Evolutionary conservation across 2,888 invertebrate species (phyloP).

Genomic region (Drosophila meridionalis): DNA sequence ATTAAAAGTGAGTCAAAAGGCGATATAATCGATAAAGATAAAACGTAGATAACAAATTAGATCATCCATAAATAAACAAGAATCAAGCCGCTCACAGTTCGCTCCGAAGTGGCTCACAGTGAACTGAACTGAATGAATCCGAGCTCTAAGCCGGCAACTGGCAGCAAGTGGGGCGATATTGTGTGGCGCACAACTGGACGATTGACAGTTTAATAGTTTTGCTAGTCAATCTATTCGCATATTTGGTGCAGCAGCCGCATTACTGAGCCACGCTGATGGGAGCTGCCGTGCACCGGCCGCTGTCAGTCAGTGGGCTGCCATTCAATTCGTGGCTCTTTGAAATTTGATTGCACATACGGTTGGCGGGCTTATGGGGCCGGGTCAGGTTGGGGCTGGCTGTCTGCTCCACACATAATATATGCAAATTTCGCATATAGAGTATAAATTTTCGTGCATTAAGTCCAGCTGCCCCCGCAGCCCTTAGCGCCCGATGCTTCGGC

Average conservation of each 20-base stretch:
- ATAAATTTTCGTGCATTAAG: constrained; percentile 68
- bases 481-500: background rate
- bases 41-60: too few relatives aligned
- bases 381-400: constrained; percentile 7
- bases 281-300: constrained; percentile 24
- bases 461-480: constrained; percentile 14
- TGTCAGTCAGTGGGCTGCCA: background rate
- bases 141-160: constrained; percentile 21
- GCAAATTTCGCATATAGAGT: constrained; percentile 60
- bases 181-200: constrained; percentile 32
- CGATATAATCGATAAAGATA: too few relatives aligned
- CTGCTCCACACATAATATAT: constrained; percentile 49
- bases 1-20: too few relatives aligned
- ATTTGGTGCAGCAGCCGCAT: constrained; percentile 61
- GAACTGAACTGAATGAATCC: constrained; percentile 5
- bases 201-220: constrained; percentile 78
- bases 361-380: constrained; percentile 54
- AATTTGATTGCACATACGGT: constrained; percentile 74
- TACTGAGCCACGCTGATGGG: constrained; percentile 29
- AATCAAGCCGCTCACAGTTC: background rate
- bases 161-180: background rate
- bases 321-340: constrained; percentile 50
- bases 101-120: background rate
- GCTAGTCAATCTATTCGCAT: constrained; percentile 70
- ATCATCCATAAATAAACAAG: too few relatives aligned